Base-by-base conservation (phyloP, 2,113 vertebrate species). In the Austrofundulus limnaeus region DNA sequence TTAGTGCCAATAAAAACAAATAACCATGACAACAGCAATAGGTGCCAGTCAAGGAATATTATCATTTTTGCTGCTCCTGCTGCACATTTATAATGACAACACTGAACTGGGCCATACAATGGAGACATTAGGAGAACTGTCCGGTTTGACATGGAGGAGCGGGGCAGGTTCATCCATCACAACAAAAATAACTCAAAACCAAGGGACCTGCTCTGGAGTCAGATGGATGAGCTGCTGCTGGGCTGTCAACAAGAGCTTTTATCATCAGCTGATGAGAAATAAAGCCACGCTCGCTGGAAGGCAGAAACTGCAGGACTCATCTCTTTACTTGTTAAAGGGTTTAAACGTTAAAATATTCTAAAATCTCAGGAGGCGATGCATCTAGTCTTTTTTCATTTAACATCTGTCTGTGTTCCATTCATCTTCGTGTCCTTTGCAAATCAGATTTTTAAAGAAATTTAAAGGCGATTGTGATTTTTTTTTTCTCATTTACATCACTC, bases 161-260 rank as follows among this genome's bases (percentile, higher is more conserved):
- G 12, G 21, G 53, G 38, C 56, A 54, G 37, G n/a, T 65, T 72
- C 70, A 76, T 77, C 67, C 43, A 72, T 78, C 77, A 72, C 42
- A 48, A 28, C 59, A 62, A 63, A 62, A 69, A 70, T 31, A 59
- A 70, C 47, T 42, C 12, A 67, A 28, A 72, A 64, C 79, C 48
- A 66, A 25, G 2, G 71, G 71, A 78, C 51, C 58, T 71, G 70
- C 39, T 68, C 75, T 34, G 49, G 50, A 55, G 71, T 61, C 61
- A 66, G 64, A 59, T 16, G 11, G 38, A 66, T 63, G n/a, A 48
- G 73, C 55, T 58, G 50, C n/a, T 1, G 23, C 57, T 41, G 34
- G 11, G 60, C 60, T 75, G 81, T 78, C 78, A 77, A 78, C 61
- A 45, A 21, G 47, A 54, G 64, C 42, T 64, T 66, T 61, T 66